Percentiles rank a stretch among this genome's conserved stretches.
Conservation (phyloP, 2,888 invertebrate species). For the Diarsia dahlii region DNA sequence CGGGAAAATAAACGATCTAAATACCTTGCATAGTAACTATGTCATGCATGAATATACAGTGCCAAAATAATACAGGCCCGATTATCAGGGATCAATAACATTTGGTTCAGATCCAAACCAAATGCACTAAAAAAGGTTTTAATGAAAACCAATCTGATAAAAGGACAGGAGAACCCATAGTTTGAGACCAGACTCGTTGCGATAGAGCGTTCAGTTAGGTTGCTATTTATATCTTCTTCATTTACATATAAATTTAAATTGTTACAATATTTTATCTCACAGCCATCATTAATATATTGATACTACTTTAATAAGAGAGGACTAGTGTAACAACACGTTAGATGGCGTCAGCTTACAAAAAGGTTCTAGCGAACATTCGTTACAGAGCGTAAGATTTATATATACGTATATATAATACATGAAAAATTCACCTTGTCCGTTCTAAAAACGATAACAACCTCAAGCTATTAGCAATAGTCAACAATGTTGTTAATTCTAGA, state of each 20-base stretch:
- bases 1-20: conserved; percentile 24
- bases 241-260: conserved; percentile 90
- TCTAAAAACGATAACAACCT: conserved; percentile 91
- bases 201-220: conserved; percentile 79
- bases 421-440: conserved; percentile 89
- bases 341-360: conserved; percentile 89
- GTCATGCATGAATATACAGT: conserved; percentile 66
- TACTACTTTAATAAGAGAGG: conserved; percentile 90
- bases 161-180: conserved; percentile 60
- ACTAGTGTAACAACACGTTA: conserved; percentile 88
- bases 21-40: conserved; percentile 52
- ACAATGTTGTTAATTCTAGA: conserved; percentile 90
- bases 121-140: conserved; percentile 44
- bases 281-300: conserved; percentile 91
- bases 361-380: conserved; percentile 89
- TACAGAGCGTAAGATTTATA: conserved; percentile 81
- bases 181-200: conserved; percentile 76
- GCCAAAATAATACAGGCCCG: conserved; percentile 63
- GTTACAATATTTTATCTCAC: conserved; percentile 90
- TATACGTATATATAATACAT: conserved; percentile 82
- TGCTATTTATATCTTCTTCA: conserved; percentile 83
- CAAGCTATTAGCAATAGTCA: conserved; percentile 91
- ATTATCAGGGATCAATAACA: conserved; percentile 53
- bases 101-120: conserved; percentile 53
- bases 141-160: conserved; percentile 60